phyloP scores from a whole-genome alignment of 2,113 vertebrate genomes.

The Fregata magnificens region DNA sequence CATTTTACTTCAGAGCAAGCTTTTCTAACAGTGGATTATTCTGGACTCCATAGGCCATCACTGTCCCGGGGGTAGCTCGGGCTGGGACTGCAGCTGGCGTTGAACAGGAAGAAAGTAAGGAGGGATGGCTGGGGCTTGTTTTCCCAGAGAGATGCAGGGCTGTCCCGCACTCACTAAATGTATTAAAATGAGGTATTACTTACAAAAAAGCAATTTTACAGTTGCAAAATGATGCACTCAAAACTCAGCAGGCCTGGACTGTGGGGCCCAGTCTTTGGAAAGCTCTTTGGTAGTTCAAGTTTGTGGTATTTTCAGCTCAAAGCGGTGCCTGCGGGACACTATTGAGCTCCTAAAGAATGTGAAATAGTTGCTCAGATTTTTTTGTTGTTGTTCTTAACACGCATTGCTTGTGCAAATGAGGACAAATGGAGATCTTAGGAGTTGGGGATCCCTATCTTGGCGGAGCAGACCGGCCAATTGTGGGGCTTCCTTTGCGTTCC shows the following conservation, averaged over 20 bases:
- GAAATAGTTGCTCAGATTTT: background rate
- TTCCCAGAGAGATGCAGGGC: background rate
- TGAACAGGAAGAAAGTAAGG: background rate
- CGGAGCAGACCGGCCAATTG: background rate
- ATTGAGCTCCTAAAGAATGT: background rate
- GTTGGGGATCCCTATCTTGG: rapidly evolving
- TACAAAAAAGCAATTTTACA: background rate
- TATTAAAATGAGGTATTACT: background rate
- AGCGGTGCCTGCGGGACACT: background rate
- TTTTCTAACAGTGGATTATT: background rate
- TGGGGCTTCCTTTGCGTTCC: background rate
- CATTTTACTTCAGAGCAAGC: background rate
- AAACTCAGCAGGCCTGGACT: background rate
- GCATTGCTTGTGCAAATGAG: background rate
- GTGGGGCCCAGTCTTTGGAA: background rate
- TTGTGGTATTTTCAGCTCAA: background rate
- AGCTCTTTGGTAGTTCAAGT: background rate
- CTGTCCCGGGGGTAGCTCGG: background rate
- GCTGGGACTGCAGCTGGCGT: background rate
- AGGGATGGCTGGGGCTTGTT: background rate
- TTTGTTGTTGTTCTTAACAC: background rate
- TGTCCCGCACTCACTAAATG: background rate
- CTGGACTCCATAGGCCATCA: background rate
- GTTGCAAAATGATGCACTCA: background rate
- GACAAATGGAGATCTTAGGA: background rate